phyloP scores from a whole-genome alignment of 2,888 invertebrate species.

The Calliphora vomitoria region DNA sequence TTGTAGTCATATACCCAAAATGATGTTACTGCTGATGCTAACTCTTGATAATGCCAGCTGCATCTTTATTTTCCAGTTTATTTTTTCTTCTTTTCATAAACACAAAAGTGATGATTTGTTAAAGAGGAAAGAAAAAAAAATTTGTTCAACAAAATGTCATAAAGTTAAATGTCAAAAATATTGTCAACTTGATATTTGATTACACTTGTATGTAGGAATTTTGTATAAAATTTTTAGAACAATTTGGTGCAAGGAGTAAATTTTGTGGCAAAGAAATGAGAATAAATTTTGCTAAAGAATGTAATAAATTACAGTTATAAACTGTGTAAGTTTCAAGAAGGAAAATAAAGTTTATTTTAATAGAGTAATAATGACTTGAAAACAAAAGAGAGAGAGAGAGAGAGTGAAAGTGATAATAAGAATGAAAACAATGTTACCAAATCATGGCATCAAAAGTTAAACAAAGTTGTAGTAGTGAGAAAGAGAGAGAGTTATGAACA shows the following conservation, averaged over 20 bases:
- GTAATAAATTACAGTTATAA: constrained; percentile 6
- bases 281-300: too few relatives aligned
- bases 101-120: constrained; percentile 66
- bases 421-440: too few relatives aligned
- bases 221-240: constrained; percentile 14
- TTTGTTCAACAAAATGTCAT: constrained; percentile 55
- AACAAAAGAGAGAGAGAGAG: neutral
- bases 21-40: constrained; percentile 38
- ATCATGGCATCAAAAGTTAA: too few relatives aligned
- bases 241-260: neutral
- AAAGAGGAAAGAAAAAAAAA: constrained; percentile 16
- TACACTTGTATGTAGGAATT: neutral
- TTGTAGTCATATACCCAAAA: constrained; percentile 36
- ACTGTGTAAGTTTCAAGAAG: neutral
- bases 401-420: neutral
- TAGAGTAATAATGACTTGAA: neutral
- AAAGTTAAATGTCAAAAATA: constrained; percentile 72
- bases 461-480: too few relatives aligned
- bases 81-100: constrained; percentile 15
- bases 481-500: too few relatives aligned
- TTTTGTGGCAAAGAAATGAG: neutral
- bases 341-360: neutral
- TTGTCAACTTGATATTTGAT: constrained; percentile 66
- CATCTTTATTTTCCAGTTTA: constrained; percentile 46
- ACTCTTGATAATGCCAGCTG: constrained; percentile 51